phyloP scores from a whole-genome alignment of 2,888 invertebrate species.

The Cataglyphis albicans region DNA sequence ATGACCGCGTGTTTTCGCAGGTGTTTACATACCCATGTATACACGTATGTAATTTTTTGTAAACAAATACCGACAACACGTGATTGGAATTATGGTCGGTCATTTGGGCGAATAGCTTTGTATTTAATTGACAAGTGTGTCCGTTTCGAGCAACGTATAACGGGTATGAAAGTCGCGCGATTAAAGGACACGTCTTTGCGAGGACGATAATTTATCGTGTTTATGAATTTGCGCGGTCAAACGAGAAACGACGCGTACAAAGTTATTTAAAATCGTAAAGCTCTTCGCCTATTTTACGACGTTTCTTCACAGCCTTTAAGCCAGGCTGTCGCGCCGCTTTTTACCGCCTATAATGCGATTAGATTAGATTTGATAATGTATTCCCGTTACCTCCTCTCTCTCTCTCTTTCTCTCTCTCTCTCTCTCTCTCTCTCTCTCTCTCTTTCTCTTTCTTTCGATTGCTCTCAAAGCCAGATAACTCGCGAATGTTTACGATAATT shows the following conservation, averaged over 20 bases:
- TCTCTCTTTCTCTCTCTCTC: neutral
- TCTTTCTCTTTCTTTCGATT: neutral
- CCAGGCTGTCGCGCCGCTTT: neutral
- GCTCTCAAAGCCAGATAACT: neutral
- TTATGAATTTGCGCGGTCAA: conserved; percentile 10
- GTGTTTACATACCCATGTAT: conserved; percentile 17
- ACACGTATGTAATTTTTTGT: neutral
- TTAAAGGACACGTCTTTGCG: conserved; percentile 2
- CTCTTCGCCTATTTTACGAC: neutral
- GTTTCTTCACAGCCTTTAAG: neutral
- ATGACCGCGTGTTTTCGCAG: neutral
- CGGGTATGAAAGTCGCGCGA: conserved; percentile 11
- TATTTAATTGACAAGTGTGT: neutral
- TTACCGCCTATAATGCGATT: conserved; percentile 9
- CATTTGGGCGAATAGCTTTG: neutral
- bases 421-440: neutral
- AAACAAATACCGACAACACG: neutral
- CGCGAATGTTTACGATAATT: conserved; percentile 7
- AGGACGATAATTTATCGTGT: neutral
- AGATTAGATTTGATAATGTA: conserved; percentile 31
- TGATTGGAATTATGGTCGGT: conserved; percentile 2
- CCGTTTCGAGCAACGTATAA: neutral
- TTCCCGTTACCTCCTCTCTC: neutral
- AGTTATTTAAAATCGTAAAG: conserved; percentile 5
- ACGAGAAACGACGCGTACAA: no score